Percentiles rank a stretch among this genome's conserved stretches.
These are phyloP conservation scores for Limnephilus lunatus DNA, from an alignment of 2,888 invertebrate genomes.

Conservation along the genomic window DNA sequence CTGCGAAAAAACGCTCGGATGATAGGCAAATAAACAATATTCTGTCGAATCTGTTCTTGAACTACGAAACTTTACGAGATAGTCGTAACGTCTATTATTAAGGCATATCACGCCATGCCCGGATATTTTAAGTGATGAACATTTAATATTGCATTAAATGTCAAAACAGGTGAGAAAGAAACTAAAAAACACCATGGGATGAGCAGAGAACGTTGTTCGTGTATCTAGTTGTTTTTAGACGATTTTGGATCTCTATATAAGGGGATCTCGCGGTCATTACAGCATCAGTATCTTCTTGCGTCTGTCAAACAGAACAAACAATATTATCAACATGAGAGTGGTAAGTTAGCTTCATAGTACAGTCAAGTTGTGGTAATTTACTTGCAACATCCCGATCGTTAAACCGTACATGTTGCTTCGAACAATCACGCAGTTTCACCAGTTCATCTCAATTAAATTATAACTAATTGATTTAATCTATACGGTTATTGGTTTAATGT, in stretches of 20 bases:
- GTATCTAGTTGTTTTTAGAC: conserved; percentile 62
- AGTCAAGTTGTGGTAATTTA: neutral
- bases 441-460: neutral
- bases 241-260: conserved; percentile 66
- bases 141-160: conserved; percentile 62
- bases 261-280: conserved; percentile 61
- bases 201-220: conserved; percentile 59
- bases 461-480: neutral
- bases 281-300: conserved; percentile 65
- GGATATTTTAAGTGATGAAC: conserved; percentile 5
- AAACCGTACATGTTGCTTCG: neutral
- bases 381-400: neutral
- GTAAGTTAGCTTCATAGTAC: conserved; percentile 56
- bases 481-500: conserved; percentile 2
- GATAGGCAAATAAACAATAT: neutral
- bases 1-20: neutral
- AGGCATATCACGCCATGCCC: conserved; percentile 11
- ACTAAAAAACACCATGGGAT: conserved; percentile 62
- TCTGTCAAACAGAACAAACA: conserved; percentile 61
- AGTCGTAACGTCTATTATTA: neutral
- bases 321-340: conserved; percentile 64
- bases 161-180: conserved; percentile 62
- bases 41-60: neutral
- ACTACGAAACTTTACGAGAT: neutral
- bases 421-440: neutral